A percentile compares a stretch with the other conserved stretches of the same genome.
Evolutionary conservation across 1,140 invertebrate genomes (phyloP).

Genomic region (Lepidurus arcticus): DNA sequence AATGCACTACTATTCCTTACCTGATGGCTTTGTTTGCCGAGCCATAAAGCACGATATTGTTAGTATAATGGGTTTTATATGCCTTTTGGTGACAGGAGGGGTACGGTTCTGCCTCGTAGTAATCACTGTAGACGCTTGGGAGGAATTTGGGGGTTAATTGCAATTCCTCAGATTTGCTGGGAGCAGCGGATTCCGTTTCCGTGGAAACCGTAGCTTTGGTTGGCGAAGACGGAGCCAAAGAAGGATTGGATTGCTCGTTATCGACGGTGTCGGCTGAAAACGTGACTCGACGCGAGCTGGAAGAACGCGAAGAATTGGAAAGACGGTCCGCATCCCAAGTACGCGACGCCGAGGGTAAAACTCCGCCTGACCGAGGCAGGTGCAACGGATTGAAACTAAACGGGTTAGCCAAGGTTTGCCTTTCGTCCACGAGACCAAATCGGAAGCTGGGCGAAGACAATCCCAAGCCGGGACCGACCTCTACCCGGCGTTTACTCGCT

Average conservation of each 20-base stretch:
- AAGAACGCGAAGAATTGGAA: slow-evolving; percentile 31
- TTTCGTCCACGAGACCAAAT: slow-evolving; percentile 24
- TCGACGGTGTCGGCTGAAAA: slow-evolving; percentile 33
- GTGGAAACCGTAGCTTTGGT: background rate
- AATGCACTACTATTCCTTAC: background rate
- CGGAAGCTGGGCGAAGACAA: slow-evolving; percentile 19
- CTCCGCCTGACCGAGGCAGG: slow-evolving; percentile 14
- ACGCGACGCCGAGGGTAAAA: slow-evolving; percentile 9
- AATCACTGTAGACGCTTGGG: slow-evolving; percentile 15
- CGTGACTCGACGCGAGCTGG: slow-evolving; percentile 32
- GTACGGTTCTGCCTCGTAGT: background rate
- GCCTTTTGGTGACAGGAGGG: background rate
- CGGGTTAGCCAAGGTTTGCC: background rate
- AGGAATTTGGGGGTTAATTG: slow-evolving; percentile 31
- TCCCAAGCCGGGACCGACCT: slow-evolving; percentile 25
- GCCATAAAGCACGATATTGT: slow-evolving; percentile 27
- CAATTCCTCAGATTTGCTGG: slow-evolving; percentile 14
- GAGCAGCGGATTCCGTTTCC: background rate
- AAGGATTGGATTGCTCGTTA: slow-evolving; percentile 30
- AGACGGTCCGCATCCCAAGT: slow-evolving; percentile 25
- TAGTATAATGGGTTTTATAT: slow-evolving; percentile 25
- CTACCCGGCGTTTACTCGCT: background rate
- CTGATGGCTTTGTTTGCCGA: slow-evolving; percentile 7
- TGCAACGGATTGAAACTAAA: background rate
- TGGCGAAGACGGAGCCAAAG: background rate